A percentile compares a stretch with the other conserved stretches of the same genome.
phyloP scores from a whole-genome alignment of 2,113 vertebrate genomes.

The Echinops telfairi region DNA sequence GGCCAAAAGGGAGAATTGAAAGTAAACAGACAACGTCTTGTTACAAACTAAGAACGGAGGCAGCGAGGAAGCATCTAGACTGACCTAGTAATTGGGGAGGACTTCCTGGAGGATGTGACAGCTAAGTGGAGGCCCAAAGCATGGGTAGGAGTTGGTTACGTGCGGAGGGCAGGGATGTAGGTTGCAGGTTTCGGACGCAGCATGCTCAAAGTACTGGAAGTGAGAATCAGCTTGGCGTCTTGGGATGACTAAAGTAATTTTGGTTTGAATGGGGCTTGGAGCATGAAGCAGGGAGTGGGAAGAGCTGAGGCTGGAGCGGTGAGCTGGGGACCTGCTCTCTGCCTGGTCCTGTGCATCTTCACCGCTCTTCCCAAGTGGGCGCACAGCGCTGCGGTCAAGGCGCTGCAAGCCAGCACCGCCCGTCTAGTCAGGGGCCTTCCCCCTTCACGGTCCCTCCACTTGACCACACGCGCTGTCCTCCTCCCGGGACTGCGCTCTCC shows the following conservation, averaged over 20 bases:
- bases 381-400: no score
- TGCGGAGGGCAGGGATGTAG: neutral
- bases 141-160: neutral
- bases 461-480: no score
- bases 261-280: neutral
- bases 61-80: neutral
- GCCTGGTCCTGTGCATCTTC: no score
- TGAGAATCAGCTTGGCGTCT: neutral
- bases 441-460: no score
- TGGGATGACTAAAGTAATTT: neutral
- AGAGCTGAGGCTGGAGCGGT: neutral
- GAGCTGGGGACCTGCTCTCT: neutral
- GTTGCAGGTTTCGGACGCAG: neutral
- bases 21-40: neutral
- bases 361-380: no score
- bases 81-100: neutral
- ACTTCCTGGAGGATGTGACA: conserved; percentile 11
- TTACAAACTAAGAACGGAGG: neutral
- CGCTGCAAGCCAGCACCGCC: no score
- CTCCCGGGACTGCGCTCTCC: no score
- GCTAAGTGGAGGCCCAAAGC: neutral
- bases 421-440: no score
- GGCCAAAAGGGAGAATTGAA: neutral
- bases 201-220: neutral
- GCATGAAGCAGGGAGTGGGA: neutral